These are phyloP conservation scores for Epinephelus cyanopodus DNA, from an alignment of 2,113 vertebrate species.

Conservation along the genomic window DNA sequence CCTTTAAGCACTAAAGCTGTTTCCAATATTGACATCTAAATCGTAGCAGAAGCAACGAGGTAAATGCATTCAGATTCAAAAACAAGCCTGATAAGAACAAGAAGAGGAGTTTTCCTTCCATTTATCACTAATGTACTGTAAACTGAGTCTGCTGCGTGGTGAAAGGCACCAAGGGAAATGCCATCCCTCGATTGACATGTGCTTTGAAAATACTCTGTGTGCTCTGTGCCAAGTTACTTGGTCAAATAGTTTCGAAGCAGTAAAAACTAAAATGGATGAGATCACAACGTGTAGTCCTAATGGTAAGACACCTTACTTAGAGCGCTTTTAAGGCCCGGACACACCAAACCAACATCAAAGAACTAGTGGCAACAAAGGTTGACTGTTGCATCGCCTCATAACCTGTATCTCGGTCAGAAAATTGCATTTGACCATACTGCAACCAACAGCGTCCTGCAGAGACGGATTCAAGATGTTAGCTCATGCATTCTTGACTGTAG, in stretches of 20 bases:
- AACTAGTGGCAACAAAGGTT: too few species aligned
- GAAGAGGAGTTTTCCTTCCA: background rate
- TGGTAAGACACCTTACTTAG: too few species aligned
- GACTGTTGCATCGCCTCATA: too few species aligned
- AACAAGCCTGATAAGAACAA: background rate
- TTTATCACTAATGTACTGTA: background rate
- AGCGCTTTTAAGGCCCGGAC: too few species aligned
- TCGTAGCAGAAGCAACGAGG: conserved; percentile 20
- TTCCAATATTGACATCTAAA: conserved; percentile 50
- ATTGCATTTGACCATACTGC: too few species aligned
- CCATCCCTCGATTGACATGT: background rate
- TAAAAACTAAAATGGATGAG: too few species aligned
- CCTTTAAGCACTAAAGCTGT: conserved; percentile 50
- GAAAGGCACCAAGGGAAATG: background rate
- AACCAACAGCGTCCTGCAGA: too few species aligned
- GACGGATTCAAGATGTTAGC: too few species aligned
- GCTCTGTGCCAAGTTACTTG: background rate
- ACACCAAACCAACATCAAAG: too few species aligned
- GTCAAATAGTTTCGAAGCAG: background rate
- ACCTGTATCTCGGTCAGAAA: too few species aligned
- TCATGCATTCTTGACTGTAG: too few species aligned
- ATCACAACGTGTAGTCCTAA: too few species aligned
- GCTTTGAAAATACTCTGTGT: background rate
- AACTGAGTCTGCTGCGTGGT: background rate
- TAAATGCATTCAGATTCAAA: conserved; percentile 4